Conservation (phyloP, 2,113 vertebrate species). For the Lepus timidus region DNA sequence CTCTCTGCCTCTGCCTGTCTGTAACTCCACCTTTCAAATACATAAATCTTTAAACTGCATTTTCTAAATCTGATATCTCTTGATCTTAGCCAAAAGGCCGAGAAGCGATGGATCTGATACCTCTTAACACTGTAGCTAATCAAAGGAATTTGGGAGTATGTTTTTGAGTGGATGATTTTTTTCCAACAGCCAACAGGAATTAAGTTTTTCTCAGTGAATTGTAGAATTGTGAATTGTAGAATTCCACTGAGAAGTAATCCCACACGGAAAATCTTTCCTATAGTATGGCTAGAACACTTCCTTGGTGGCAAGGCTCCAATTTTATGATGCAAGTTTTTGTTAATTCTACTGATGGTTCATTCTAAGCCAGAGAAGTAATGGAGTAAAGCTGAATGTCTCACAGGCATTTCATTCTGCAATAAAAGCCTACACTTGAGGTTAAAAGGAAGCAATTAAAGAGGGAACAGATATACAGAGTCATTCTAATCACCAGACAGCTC, state of each 20-base stretch:
- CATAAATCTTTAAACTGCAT: neutral
- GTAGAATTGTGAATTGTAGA: slow-evolving; percentile 66
- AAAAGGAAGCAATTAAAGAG: slow-evolving; percentile 73
- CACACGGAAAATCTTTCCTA: slow-evolving; percentile 60
- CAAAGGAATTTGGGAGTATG: slow-evolving; percentile 60
- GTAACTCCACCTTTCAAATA: no score
- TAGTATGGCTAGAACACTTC: slow-evolving; percentile 69
- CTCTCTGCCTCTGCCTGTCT: no score
- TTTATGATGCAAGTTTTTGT: slow-evolving; percentile 71
- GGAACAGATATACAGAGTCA: slow-evolving; percentile 48
- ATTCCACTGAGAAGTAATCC: slow-evolving; percentile 66
- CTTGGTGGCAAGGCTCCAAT: slow-evolving; percentile 71
- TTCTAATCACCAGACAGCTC: slow-evolving; percentile 59
- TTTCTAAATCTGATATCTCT: slow-evolving; percentile 33
- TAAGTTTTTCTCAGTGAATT: slow-evolving; percentile 69
- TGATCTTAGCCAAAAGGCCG: no score
- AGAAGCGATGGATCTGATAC: neutral
- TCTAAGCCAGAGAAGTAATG: slow-evolving; percentile 72
- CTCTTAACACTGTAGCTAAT: slow-evolving; percentile 51
- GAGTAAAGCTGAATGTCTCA: slow-evolving; percentile 68
- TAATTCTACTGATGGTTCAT: slow-evolving; percentile 71
- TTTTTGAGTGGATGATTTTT: slow-evolving; percentile 55
- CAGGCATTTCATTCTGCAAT: slow-evolving; percentile 72
- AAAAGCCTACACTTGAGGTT: slow-evolving; percentile 71
- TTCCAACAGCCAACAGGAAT: slow-evolving; percentile 58